Conservation (phyloP, 2,113 vertebrate genomes). For the Elaphurus davidianus region DNA sequence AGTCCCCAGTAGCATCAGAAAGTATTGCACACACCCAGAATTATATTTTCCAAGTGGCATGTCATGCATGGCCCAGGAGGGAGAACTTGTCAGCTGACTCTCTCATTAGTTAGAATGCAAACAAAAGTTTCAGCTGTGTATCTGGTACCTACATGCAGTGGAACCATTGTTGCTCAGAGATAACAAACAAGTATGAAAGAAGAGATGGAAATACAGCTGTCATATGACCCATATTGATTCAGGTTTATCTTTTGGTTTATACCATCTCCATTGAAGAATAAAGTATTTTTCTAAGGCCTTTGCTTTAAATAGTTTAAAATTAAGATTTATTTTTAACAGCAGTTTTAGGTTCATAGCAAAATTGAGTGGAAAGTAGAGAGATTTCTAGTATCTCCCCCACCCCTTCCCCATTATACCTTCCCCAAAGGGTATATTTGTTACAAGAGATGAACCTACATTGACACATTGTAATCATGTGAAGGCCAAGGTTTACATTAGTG, state of each 20-base stretch:
- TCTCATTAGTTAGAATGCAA: not conserved
- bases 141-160: not conserved
- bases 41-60: too few relatives aligned
- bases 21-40: not conserved
- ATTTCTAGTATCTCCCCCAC: not conserved
- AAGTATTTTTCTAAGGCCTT: not conserved
- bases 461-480: not conserved
- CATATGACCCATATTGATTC: not conserved
- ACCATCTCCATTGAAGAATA: not conserved
- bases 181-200: not conserved
- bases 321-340: not conserved
- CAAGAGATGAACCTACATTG: not conserved
- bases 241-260: not conserved
- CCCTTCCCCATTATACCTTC: not conserved
- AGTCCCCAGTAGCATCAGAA: not conserved
- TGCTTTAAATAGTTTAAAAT: not conserved
- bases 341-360: not conserved
- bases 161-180: not conserved
- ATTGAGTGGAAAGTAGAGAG: not conserved
- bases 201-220: not conserved
- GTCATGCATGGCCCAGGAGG: fast-evolving
- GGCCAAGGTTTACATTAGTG: not conserved
- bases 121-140: not conserved
- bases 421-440: not conserved
- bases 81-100: not conserved